Conservation (phyloP, 2,113 vertebrate genomes). For the Halcyon senegalensis region DNA sequence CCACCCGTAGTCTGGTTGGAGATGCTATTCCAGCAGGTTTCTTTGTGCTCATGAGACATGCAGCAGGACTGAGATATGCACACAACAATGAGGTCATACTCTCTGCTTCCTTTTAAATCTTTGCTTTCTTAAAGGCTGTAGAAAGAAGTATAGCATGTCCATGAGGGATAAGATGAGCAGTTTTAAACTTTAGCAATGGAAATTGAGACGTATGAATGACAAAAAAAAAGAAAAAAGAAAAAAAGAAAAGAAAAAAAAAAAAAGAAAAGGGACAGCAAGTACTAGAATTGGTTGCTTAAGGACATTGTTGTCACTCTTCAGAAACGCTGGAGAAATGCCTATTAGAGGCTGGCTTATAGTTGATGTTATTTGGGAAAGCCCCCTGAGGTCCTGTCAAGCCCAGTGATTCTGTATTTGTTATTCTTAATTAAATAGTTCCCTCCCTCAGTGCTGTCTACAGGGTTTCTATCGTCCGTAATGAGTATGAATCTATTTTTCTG, state of each 20-base stretch:
- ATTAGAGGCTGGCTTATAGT: not conserved
- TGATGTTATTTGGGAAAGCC: not conserved
- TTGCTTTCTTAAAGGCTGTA: not conserved
- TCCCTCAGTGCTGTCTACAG: not conserved
- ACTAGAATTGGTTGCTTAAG: not conserved
- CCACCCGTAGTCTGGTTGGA: not conserved
- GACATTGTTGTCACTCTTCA: not conserved
- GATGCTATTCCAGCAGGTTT: not conserved
- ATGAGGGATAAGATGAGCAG: not conserved
- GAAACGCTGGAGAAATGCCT: not conserved
- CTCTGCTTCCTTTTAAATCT: not conserved
- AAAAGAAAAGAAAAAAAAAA: not conserved
- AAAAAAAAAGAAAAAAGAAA: not conserved
- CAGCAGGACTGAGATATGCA: not conserved
- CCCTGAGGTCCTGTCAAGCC: not conserved
- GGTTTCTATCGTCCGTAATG: not conserved
- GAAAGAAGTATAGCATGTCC: not conserved
- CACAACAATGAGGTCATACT: rapidly evolving
- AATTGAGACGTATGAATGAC: not conserved
- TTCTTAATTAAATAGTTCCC: slow-evolving; percentile 12
- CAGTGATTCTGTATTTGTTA: slow-evolving; percentile 3
- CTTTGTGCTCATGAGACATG: rapidly evolving
- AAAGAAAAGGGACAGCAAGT: not conserved
- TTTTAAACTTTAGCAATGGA: not conserved
- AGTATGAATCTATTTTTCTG: not conserved